phyloP scores from a whole-genome alignment of 2,113 vertebrate species.

The Pterocles burchelli region DNA sequence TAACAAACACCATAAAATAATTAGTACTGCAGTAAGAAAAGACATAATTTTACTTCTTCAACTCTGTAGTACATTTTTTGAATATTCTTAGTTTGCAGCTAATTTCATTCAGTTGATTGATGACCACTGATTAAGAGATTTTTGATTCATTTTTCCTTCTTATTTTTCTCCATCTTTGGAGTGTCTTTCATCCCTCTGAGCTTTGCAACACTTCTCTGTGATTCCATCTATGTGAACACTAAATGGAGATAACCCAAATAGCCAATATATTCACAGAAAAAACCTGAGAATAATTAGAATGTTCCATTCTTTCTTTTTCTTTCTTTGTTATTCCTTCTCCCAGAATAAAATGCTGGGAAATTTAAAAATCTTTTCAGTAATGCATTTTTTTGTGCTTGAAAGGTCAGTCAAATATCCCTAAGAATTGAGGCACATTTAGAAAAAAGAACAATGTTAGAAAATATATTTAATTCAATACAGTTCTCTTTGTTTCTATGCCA shows the following conservation, averaged over 20 bases:
- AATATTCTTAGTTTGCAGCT: not conserved
- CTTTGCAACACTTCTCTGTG: not conserved
- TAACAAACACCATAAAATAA: fast-evolving
- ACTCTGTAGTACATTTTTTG: not conserved
- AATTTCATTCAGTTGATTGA: not conserved
- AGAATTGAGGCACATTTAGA: not conserved
- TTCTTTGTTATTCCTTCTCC: not conserved
- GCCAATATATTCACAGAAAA: not conserved
- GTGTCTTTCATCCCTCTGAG: not conserved
- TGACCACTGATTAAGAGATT: not conserved
- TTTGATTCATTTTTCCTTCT: not conserved
- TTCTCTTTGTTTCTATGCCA: not conserved
- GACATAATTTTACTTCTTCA: not conserved
- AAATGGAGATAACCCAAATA: not conserved
- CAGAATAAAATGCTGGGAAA: not conserved
- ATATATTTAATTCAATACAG: not conserved
- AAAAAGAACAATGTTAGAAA: not conserved
- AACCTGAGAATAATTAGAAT: not conserved
- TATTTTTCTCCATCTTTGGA: not conserved
- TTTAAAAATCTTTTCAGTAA: not conserved
- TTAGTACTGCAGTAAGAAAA: not conserved
- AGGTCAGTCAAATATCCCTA: not conserved
- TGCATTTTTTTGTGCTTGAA: not conserved
- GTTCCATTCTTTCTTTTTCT: not conserved
- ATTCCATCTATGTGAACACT: not conserved